Evolutionary conservation across 1,140 invertebrate genomes (phyloP).

Genomic region (Trachymyrmex cornetzi): DNA sequence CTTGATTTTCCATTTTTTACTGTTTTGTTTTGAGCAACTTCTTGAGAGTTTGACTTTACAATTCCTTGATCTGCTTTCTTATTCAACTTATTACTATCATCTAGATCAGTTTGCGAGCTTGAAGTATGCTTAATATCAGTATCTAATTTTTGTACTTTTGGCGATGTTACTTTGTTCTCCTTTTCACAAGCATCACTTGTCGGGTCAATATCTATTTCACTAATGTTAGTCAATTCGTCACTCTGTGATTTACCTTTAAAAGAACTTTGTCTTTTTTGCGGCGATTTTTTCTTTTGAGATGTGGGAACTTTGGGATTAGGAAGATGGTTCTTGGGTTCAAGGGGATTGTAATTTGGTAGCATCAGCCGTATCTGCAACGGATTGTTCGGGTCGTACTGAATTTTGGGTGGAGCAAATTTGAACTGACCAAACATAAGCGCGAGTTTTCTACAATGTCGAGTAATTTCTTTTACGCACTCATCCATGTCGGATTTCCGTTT

Average conservation of each 20-base stretch:
- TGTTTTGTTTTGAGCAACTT: constrained; percentile 32
- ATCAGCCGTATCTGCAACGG: constrained; percentile 90
- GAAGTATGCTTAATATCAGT: not conserved
- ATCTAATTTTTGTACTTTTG: constrained; percentile 29
- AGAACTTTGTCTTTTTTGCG: constrained; percentile 36
- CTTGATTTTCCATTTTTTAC: not conserved
- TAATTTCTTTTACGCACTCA: constrained; percentile 88
- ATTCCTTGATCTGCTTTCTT: not conserved
- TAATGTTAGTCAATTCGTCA: constrained; percentile 2
- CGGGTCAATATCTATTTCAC: not conserved
- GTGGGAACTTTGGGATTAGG: not conserved
- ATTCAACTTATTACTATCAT: not conserved
- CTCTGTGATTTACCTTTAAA: constrained; percentile 40
- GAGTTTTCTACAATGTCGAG: constrained; percentile 82
- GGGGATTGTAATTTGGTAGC: constrained; percentile 88
- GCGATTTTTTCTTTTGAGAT: constrained; percentile 50
- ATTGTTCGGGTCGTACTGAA: constrained; percentile 91
- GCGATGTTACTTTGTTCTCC: not conserved
- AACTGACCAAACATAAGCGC: constrained; percentile 90
- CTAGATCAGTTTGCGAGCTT: constrained; percentile 4
- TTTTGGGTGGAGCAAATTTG: constrained; percentile 91
- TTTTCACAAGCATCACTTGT: not conserved
- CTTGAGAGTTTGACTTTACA: not conserved
- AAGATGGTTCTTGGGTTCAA: constrained; percentile 39
- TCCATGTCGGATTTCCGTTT: constrained; percentile 90